Conservation (phyloP, 2,797 vertebrate genomes). For the Ataeniobius toweri region DNA sequence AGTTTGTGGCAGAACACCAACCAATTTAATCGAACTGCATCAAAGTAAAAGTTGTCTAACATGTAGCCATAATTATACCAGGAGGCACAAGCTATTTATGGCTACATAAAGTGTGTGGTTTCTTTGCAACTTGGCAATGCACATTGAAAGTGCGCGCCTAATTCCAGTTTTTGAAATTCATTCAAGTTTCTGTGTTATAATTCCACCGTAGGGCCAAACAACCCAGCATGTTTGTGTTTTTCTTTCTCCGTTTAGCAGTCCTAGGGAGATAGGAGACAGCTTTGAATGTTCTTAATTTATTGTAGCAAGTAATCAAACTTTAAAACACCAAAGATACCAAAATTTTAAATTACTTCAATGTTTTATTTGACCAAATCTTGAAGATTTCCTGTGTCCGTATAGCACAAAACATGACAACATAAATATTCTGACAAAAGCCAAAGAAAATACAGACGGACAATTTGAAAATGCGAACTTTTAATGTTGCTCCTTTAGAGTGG, state of each 20-base stretch:
- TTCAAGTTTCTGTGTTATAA: background rate
- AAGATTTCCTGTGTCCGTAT: background rate
- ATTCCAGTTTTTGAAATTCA: too few species aligned
- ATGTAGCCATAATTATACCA: too few species aligned
- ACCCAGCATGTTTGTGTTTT: background rate
- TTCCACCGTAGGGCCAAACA: background rate
- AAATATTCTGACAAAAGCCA: constrained; percentile 19
- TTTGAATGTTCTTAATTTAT: background rate
- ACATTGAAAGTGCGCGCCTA: too few species aligned
- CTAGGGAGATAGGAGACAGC: background rate
- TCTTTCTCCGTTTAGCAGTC: background rate
- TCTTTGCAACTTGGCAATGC: too few species aligned
- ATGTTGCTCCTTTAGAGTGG: constrained; percentile 32
- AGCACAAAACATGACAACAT: background rate
- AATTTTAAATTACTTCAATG: background rate
- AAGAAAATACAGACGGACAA: constrained; percentile 9
- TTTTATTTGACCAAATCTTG: background rate
- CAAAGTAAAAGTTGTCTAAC: too few species aligned
- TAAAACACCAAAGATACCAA: background rate
- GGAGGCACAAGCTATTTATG: too few species aligned
- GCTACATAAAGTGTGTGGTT: too few species aligned
- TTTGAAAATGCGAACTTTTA: constrained; percentile 71
- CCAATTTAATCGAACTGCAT: too few species aligned
- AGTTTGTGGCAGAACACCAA: too few species aligned
- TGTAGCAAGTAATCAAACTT: background rate